Evolutionary conservation across 2,888 invertebrate genomes (phyloP), one percentile per base, ranked within the genome.

Genomic region (Automeris io): DNA sequence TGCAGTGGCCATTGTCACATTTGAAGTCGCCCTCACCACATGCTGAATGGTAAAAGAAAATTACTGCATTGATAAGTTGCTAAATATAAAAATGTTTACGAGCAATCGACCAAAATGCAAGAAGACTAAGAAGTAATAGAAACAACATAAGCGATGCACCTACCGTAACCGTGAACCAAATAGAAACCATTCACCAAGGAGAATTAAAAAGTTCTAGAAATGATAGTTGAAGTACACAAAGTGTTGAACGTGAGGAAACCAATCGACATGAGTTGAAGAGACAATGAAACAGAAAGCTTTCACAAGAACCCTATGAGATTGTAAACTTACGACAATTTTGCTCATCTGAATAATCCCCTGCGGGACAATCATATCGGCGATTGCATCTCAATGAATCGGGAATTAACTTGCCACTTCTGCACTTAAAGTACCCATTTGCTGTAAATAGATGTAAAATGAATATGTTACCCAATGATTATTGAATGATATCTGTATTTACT

Each of bases 341-440:
- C 80, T 94, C 94, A 70, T 95, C 94, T 24, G 92, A 91, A 67
- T 90, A 87, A 85, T 95, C 94, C 42, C 72, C 80, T 23, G 42
- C 47, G 53, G 77, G 74, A 70, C 93, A 94, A 83, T 94, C 92
- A 55, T 88, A 87, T 41, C 76, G 78, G 35, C 89, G 88, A 77
- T 93, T 89, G 75, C 93, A 93, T 63, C 87, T 81, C 66, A 81
- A 78, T 51, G 70, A 68, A 50, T 78, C 69, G 22, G 87, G 75
- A 61, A 92, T 89, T 61, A 90, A 88, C 64, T 85, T 86, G 56
- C 91, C 91, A 61, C 81, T 87, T 56, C 89, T 88, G 86, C 95
- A 96, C 70, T 81, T 89, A 85, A 91, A 92, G 76, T 70, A 70
- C 46, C 66, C 73, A 53, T 50, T 56, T 23, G 70, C 71, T 72